Evolutionary conservation across 1,140 invertebrate species (phyloP).

Genomic region (Fopius arisanus): DNA sequence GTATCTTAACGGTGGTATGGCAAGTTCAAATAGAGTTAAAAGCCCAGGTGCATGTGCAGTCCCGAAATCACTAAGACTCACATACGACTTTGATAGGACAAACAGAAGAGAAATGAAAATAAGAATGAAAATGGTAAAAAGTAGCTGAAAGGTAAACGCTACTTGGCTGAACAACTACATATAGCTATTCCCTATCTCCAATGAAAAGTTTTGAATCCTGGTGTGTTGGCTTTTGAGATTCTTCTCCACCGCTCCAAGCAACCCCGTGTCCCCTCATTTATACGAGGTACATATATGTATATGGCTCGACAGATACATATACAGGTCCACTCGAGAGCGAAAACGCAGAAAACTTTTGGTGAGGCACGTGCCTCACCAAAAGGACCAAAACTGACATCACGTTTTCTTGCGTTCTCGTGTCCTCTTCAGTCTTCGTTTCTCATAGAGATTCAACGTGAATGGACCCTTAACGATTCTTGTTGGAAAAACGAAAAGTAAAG

Average conservation of each 20-base stretch:
- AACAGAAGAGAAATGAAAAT: neutral
- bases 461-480: constrained; percentile 32
- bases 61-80: constrained; percentile 1
- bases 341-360: constrained; percentile 13
- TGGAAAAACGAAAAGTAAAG: neutral
- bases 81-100: constrained; percentile 10
- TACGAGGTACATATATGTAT: neutral
- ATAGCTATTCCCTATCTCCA: neutral
- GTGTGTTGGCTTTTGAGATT: constrained; percentile 14
- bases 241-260: neutral
- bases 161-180: constrained; percentile 6
- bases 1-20: neutral
- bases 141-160: constrained; percentile 4
- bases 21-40: neutral
- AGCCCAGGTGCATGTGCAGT: constrained; percentile 10
- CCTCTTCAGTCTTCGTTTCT: neutral
- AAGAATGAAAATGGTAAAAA: neutral
- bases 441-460: constrained; percentile 31
- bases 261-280: constrained; percentile 2
- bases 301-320: neutral
- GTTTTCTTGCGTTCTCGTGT: constrained; percentile 2
- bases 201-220: constrained; percentile 11
- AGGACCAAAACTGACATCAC: neutral
- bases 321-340: neutral
- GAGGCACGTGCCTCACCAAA: constrained; percentile 4